phyloP scores from a whole-genome alignment of 2,797 vertebrate genomes.

The Enteromius radiatus region DNA sequence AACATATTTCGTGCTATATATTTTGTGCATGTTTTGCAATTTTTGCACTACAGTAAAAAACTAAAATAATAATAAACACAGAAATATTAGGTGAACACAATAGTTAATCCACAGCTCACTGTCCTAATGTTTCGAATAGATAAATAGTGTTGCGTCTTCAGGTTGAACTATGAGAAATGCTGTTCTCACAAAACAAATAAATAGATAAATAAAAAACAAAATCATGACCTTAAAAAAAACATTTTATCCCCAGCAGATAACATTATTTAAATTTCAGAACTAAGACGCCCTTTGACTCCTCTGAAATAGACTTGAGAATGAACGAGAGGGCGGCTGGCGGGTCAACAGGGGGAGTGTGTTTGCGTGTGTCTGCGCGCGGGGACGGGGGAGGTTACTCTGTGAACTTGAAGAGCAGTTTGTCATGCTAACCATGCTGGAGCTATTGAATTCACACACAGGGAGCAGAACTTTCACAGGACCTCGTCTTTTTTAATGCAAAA shows the following conservation, averaged over 20 bases:
- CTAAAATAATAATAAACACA: too few relatives aligned
- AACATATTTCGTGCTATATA: too few relatives aligned
- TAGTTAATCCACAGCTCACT: background rate
- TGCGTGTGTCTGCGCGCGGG: background rate
- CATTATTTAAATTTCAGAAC: slow-evolving; percentile 27
- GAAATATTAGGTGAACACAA: background rate
- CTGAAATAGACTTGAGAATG: slow-evolving; percentile 33
- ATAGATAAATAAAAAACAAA: background rate
- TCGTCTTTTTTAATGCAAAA: slow-evolving; percentile 86
- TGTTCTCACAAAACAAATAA: background rate
- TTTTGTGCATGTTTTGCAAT: background rate
- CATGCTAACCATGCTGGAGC: slow-evolving; percentile 76
- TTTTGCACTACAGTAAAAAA: background rate
- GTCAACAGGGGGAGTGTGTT: background rate
- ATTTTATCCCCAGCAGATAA: background rate
- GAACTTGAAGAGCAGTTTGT: slow-evolving; percentile 79
- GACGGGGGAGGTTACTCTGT: slow-evolving; percentile 57
- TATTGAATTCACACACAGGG: slow-evolving; percentile 77
- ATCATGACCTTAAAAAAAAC: background rate
- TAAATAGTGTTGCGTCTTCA: background rate
- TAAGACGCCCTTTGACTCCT: slow-evolving; percentile 8
- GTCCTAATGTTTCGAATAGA: background rate
- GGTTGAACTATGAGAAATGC: background rate
- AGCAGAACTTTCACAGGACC: slow-evolving; percentile 90
- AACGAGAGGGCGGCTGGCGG: slow-evolving; percentile 14